Conservation (phyloP, 2,113 vertebrate species). For the Oryzias curvinotus region DNA sequence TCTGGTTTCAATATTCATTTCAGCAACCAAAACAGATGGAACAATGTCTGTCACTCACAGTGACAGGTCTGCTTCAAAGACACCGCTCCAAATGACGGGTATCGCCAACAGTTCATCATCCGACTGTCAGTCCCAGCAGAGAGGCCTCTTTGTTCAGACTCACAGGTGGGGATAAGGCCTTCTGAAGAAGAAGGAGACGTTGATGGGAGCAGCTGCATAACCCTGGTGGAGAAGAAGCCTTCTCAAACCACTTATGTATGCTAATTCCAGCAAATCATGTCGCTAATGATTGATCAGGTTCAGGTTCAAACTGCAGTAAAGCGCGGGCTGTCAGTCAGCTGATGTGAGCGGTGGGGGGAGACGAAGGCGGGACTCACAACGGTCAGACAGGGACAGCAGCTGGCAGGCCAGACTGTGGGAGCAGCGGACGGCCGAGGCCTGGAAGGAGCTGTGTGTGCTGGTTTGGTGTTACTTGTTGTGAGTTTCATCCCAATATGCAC, state of each 20-base stretch:
- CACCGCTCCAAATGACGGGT: conserved; percentile 54
- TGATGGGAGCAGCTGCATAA: conserved; percentile 28
- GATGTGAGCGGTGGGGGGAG: conserved; percentile 17
- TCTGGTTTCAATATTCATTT: conserved; percentile 54
- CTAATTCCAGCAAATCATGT: conserved; percentile 48
- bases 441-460: too few relatives aligned
- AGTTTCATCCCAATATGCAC: too few relatives aligned
- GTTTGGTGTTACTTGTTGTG: too few relatives aligned
- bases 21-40: conserved; percentile 50
- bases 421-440: too few relatives aligned
- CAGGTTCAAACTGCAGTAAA: conserved; percentile 36
- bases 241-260: conserved; percentile 59
- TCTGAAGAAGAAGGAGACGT: conserved; percentile 33
- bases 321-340: conserved; percentile 58
- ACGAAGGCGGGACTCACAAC: too few relatives aligned
- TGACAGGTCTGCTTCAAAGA: conserved; percentile 55
- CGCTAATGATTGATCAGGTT: conserved; percentile 66
- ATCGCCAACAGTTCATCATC: conserved; percentile 53
- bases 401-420: too few relatives aligned
- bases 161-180: conserved; percentile 48
- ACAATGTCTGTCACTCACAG: conserved; percentile 69
- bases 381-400: too few relatives aligned
- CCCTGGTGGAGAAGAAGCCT: conserved; percentile 38
- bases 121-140: conserved; percentile 26
- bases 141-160: conserved; percentile 44